Percentiles rank a stretch among this genome's conserved stretches.
Evolutionary conservation across 2,113 vertebrate genomes (phyloP).

Genomic region (Hypocryptadius cinnamomeus): DNA sequence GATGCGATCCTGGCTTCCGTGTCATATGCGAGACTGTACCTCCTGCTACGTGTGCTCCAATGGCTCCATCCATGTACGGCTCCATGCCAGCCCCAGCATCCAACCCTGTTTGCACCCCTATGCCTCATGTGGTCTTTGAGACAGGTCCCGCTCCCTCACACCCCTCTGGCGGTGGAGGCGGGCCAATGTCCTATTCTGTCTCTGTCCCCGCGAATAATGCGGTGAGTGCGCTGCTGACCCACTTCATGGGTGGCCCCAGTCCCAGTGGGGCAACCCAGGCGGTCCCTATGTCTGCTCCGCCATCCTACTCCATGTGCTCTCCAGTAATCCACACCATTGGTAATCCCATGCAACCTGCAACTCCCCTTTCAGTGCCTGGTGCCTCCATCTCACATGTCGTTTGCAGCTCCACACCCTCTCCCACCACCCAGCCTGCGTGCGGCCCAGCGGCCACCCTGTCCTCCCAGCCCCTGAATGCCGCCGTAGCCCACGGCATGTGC

Average conservation of each 20-base stretch:
- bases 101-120: not conserved
- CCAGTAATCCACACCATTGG: not conserved
- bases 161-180: not conserved
- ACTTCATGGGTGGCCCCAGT: constrained; percentile 30
- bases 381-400: not conserved
- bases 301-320: not conserved
- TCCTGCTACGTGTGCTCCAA: not conserved
- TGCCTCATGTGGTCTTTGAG: constrained; percentile 31
- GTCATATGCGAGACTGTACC: constrained; percentile 31
- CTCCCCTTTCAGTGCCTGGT: not conserved
- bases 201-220: constrained; percentile 34
- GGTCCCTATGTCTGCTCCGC: not conserved
- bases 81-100: not conserved
- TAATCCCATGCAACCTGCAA: not conserved
- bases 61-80: not conserved
- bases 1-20: constrained; percentile 23
- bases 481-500: rapidly evolving
- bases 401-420: not conserved
- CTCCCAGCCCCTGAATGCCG: not conserved
- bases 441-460: not conserved
- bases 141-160: not conserved
- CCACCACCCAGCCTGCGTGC: not conserved
- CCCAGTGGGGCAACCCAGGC: not conserved
- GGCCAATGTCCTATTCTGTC: constrained; percentile 13
- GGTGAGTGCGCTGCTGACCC: constrained; percentile 43